Conservation (phyloP, 2,888 invertebrate species). For the Helobdella robusta region DNA sequence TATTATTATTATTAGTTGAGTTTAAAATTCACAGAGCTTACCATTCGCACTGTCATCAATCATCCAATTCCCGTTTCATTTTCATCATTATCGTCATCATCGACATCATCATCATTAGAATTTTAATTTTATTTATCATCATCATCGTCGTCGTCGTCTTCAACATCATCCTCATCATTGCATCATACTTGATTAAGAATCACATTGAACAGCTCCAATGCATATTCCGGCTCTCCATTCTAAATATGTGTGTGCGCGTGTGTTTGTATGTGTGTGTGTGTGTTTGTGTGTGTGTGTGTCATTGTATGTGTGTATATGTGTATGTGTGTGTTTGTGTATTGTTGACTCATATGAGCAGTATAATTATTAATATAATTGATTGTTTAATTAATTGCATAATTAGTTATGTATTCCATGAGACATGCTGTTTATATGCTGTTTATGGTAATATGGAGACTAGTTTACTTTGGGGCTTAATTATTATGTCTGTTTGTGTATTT, state of each 20-base stretch:
- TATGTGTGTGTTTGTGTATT: background rate
- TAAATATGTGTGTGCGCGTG: background rate
- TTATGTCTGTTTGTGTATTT: constrained; percentile 8
- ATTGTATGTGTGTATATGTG: background rate
- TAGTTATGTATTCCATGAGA: no score
- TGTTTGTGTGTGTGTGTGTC: no score
- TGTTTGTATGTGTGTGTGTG: no score
- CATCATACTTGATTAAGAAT: constrained; percentile 5
- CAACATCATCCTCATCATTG: background rate
- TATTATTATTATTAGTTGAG: background rate
- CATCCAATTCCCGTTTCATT: no score
- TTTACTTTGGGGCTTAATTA: background rate
- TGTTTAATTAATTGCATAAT: no score
- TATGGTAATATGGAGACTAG: no score
- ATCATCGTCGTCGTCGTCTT: background rate
- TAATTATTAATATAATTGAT: no score
- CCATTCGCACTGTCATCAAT: background rate
- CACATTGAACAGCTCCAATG: constrained; percentile 14
- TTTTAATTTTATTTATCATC: no score
- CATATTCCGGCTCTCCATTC: background rate
- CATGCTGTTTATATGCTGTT: no score
- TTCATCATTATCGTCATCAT: background rate
- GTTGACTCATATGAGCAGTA: no score
- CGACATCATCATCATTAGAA: background rate
- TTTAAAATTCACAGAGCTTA: background rate